Evolutionary conservation across 2,797 vertebrate species (phyloP).

Genomic region (Moxostoma hubbsi): DNA sequence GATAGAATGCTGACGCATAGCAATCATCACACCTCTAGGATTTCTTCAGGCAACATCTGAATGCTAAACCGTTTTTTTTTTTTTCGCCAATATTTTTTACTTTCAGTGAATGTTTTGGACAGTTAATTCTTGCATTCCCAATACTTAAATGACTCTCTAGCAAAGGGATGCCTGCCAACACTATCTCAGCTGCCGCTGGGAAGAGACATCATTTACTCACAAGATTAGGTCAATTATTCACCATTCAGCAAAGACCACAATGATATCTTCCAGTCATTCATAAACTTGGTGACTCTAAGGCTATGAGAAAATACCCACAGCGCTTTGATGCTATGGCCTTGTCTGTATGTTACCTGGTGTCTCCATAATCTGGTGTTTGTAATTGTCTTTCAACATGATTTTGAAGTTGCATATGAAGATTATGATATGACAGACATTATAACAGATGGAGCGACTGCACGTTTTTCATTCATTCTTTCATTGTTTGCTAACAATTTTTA

Average conservation of each 20-base stretch:
- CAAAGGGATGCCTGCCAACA: neutral
- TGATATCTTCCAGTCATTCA: neutral
- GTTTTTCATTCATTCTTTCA: neutral
- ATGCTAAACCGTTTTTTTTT: neutral
- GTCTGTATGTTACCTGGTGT: constrained; percentile 2
- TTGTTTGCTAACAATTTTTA: neutral
- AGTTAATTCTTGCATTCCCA: neutral
- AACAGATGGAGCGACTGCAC: neutral
- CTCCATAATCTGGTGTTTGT: neutral
- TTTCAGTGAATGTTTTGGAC: neutral
- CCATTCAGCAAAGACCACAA: neutral
- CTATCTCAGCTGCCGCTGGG: neutral
- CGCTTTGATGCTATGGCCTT: neutral
- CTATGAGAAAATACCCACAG: neutral
- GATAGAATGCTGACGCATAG: neutral
- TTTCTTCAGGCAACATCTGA: neutral
- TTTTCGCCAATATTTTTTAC: neutral
- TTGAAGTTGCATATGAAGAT: neutral
- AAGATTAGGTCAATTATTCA: neutral
- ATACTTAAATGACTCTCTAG: neutral
- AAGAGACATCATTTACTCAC: neutral
- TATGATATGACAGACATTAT: neutral
- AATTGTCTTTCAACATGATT: neutral
- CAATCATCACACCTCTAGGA: neutral
- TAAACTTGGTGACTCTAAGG: neutral